Evolutionary conservation across 2,113 vertebrate species (phyloP).

Genomic region (Ciconia stormi): DNA sequence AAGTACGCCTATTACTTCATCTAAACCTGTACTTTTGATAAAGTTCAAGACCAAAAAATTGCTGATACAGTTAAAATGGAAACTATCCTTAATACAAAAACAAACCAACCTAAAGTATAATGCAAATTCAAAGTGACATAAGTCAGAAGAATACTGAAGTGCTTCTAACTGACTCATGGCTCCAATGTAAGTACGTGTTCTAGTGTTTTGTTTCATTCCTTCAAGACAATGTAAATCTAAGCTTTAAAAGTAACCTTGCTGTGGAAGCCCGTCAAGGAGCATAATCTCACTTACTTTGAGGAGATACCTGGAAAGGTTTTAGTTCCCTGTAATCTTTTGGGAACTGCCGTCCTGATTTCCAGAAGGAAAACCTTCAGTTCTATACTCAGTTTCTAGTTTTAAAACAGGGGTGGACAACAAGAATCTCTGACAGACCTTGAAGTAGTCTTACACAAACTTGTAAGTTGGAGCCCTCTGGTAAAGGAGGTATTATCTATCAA

Average conservation of each 20-base stretch:
- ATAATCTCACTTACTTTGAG: neutral
- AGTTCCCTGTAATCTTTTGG: neutral
- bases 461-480: neutral
- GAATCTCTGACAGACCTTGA: neutral
- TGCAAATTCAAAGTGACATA: neutral
- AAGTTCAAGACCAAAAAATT: neutral
- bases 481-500: neutral
- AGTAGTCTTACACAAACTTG: neutral
- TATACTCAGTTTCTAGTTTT: neutral
- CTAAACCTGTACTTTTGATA: neutral
- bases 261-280: neutral
- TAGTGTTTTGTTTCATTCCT: neutral
- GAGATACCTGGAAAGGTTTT: neutral
- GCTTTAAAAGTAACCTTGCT: neutral
- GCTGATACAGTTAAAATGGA: neutral
- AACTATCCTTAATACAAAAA: neutral
- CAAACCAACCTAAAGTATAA: neutral
- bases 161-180: neutral
- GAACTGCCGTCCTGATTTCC: neutral
- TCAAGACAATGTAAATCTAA: neutral
- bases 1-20: neutral
- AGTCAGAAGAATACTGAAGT: neutral
- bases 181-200: neutral
- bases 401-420: neutral
- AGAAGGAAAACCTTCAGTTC: neutral